Evolutionary conservation across 2,797 vertebrate species (phyloP).

Genomic region (Sphenopsis melanotis): DNA sequence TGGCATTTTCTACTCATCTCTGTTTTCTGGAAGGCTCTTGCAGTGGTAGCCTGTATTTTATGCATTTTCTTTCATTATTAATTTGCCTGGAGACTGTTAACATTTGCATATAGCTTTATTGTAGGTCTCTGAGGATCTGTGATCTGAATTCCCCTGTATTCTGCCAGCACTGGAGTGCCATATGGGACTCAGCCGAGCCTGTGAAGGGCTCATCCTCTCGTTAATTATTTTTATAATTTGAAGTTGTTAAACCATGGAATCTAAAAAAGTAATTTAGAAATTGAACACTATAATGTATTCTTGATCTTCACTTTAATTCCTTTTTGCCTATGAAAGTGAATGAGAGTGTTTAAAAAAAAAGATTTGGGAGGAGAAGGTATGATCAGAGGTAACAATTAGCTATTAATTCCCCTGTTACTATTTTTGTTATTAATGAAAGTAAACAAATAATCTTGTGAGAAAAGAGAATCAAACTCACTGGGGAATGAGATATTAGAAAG

Average conservation of each 20-base stretch:
- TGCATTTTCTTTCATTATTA: neutral
- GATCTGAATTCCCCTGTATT: neutral
- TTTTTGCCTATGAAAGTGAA: neutral
- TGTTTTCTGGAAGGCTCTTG: constrained; percentile 16
- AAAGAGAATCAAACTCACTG: neutral
- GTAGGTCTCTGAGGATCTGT: neutral
- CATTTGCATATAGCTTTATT: constrained; percentile 31
- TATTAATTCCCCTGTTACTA: neutral
- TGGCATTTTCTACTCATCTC: neutral
- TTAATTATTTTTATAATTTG: constrained; percentile 54
- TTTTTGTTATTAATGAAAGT: neutral
- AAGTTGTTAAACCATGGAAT: neutral
- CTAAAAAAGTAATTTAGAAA: neutral
- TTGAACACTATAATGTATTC: neutral
- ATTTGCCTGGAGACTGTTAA: constrained; percentile 36
- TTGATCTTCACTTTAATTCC: neutral
- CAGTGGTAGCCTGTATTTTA: neutral
- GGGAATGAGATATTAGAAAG: neutral
- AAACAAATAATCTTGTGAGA: neutral
- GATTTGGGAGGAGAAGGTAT: neutral
- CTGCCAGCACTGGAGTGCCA: neutral
- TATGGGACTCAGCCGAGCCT: neutral
- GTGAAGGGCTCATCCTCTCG: neutral
- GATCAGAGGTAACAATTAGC: neutral
- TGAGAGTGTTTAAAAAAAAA: neutral